Evolutionary conservation across 2,888 invertebrate genomes (phyloP).

Genomic region (Calameuta pallipes): DNA sequence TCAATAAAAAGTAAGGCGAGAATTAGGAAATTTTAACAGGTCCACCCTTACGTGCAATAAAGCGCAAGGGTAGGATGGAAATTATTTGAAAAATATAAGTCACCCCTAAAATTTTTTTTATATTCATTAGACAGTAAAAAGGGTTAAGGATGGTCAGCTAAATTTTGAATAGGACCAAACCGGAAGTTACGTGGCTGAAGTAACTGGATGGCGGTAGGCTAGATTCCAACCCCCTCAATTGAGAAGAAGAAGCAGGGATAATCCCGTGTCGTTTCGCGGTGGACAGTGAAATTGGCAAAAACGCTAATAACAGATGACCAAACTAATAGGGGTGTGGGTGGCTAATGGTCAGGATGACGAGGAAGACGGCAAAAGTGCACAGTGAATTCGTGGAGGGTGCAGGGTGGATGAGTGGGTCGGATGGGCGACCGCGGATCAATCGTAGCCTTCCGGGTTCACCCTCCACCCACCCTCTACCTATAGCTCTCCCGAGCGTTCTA

Average conservation of each 20-base stretch:
- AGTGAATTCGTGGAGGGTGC: slow-evolving; percentile 56
- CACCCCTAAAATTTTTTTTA: background rate
- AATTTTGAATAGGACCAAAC: background rate
- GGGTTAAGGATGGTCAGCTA: background rate
- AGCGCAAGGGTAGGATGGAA: background rate
- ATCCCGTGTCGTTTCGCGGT: slow-evolving; percentile 7
- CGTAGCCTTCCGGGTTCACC: slow-evolving; percentile 59
- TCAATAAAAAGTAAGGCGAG: background rate
- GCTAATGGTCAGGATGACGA: slow-evolving; percentile 39
- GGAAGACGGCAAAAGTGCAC: slow-evolving; percentile 46
- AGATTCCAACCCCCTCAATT: background rate
- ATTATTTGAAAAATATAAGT: background rate
- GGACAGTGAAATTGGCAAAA: slow-evolving; percentile 40
- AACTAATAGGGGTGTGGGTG: slow-evolving; percentile 38
- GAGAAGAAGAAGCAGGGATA: background rate
- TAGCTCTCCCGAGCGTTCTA: slow-evolving; percentile 39
- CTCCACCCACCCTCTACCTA: slow-evolving; percentile 42
- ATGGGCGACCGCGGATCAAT: slow-evolving; percentile 61
- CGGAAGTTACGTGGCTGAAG: background rate
- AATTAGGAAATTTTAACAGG: background rate
- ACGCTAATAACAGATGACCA: slow-evolving; percentile 50
- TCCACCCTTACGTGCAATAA: background rate
- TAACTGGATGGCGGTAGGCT: background rate
- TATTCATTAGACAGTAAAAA: accelerated
- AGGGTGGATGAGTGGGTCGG: slow-evolving; percentile 28